Conservation (phyloP, 2,888 invertebrate species). For the Diachrysia chrysitis region DNA sequence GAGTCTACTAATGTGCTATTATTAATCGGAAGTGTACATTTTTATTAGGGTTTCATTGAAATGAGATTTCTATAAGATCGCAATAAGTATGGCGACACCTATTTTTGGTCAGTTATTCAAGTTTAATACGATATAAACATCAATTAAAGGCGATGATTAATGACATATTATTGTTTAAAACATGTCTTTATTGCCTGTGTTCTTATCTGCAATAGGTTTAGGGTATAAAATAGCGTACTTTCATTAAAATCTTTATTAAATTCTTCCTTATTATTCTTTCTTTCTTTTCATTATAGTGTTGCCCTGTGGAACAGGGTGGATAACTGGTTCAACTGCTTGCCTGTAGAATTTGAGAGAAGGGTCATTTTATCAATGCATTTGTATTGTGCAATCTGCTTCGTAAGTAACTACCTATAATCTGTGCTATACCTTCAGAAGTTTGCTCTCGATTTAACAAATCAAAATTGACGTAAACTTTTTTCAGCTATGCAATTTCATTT, state of each 20-base stretch:
- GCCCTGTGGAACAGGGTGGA: neutral
- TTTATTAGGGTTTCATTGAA: slow-evolving; percentile 70
- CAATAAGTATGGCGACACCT: slow-evolving; percentile 40
- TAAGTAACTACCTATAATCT: no score
- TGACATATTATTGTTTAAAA: slow-evolving; percentile 36
- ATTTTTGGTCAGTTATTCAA: slow-evolving; percentile 59
- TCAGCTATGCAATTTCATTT: neutral
- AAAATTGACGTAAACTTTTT: no score
- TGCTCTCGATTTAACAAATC: no score
- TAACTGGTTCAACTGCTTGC: neutral
- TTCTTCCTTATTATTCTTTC: neutral
- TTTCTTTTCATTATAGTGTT: neutral
- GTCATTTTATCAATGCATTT: no score
- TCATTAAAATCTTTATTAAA: slow-evolving; percentile 15
- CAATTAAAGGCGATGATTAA: slow-evolving; percentile 50
- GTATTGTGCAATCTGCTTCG: no score
- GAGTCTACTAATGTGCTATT: slow-evolving; percentile 62
- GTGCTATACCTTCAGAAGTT: no score
- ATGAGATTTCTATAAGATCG: slow-evolving; percentile 53
- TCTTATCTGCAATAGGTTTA: slow-evolving; percentile 18
- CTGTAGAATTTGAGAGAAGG: neutral
- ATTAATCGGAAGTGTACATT: slow-evolving; percentile 73
- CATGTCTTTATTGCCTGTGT: slow-evolving; percentile 20
- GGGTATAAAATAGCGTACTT: slow-evolving; percentile 18
- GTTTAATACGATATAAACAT: slow-evolving; percentile 52